Evolutionary conservation across 2,113 vertebrate genomes (phyloP).

Genomic region (Condylura cristata): DNA sequence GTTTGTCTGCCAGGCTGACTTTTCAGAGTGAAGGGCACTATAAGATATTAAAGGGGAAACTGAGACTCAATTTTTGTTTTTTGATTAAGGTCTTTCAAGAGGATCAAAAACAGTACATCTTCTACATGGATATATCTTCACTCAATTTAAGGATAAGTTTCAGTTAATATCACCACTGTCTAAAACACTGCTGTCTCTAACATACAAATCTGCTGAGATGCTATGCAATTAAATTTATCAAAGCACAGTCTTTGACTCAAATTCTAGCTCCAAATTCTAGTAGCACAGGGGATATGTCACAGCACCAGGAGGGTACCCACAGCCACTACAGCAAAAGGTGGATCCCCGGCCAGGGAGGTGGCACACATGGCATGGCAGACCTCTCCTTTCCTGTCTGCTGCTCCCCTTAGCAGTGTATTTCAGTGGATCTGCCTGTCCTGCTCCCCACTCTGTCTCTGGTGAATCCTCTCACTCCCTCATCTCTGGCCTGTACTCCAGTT

Average conservation of each 20-base stretch:
- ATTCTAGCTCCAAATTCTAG: not conserved
- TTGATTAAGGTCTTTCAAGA: not conserved
- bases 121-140: not conserved
- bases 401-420: too few species aligned
- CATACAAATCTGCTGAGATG: not conserved
- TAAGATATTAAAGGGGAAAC: not conserved
- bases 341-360: too few species aligned
- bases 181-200: not conserved
- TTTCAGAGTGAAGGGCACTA: not conserved
- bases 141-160: not conserved
- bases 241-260: not conserved
- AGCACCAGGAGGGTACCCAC: too few species aligned
- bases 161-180: not conserved
- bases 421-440: too few species aligned
- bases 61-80: not conserved
- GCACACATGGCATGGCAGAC: too few species aligned
- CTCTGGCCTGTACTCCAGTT: too few species aligned
- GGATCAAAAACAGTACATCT: not conserved
- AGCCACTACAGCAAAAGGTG: too few species aligned
- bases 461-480: too few species aligned
- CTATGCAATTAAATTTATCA: not conserved
- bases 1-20: not conserved
- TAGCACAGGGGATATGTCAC: too few species aligned
- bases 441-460: too few species aligned
- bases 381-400: too few species aligned